Evolutionary conservation across 2,888 invertebrate species (phyloP).

Genomic region (Phania funesta): DNA sequence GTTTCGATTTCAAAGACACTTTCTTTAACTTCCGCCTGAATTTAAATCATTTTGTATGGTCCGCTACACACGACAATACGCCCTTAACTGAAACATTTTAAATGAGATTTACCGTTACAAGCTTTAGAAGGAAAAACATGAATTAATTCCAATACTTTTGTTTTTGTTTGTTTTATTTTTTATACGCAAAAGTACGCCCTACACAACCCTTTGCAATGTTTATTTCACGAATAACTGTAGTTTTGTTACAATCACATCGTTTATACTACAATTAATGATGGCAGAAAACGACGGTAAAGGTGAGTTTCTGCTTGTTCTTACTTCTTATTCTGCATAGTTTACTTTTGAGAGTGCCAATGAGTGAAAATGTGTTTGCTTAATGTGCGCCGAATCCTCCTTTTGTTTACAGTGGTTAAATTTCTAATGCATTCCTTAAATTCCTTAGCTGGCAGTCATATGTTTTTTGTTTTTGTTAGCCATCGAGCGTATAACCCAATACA

Average conservation of each 20-base stretch:
- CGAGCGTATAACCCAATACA: slow-evolving; percentile 10
- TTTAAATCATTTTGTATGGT: slow-evolving; percentile 4
- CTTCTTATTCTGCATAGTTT: slow-evolving; percentile 14
- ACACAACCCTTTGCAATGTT: slow-evolving; percentile 60
- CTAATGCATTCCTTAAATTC: slow-evolving; percentile 65
- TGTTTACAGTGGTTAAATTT: slow-evolving; percentile 63
- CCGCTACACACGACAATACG: slow-evolving; percentile 41
- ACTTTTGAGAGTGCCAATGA: background rate
- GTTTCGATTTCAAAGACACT: background rate
- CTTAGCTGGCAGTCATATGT: slow-evolving; percentile 73
- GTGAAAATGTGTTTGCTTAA: background rate
- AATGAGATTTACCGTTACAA: slow-evolving; percentile 53
- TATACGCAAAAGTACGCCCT: background rate
- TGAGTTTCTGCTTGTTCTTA: slow-evolving; percentile 19
- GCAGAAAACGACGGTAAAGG: slow-evolving; percentile 21
- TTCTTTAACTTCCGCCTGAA: slow-evolving; percentile 11
- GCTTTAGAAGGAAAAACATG: slow-evolving; percentile 3
- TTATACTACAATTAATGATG: slow-evolving; percentile 25
- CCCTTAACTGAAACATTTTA: slow-evolving; percentile 60
- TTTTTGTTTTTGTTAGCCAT: slow-evolving; percentile 73
- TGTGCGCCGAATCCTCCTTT: slow-evolving; percentile 54
- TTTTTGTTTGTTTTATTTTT: background rate
- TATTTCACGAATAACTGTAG: slow-evolving; percentile 60
- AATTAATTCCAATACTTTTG: background rate
- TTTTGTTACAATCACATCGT: slow-evolving; percentile 30